A percentile compares a stretch with the other conserved stretches of the same genome.
These are phyloP conservation scores for Acronicta aceris DNA, from an alignment of 2,888 invertebrate genomes.

Conservation along the genomic window DNA sequence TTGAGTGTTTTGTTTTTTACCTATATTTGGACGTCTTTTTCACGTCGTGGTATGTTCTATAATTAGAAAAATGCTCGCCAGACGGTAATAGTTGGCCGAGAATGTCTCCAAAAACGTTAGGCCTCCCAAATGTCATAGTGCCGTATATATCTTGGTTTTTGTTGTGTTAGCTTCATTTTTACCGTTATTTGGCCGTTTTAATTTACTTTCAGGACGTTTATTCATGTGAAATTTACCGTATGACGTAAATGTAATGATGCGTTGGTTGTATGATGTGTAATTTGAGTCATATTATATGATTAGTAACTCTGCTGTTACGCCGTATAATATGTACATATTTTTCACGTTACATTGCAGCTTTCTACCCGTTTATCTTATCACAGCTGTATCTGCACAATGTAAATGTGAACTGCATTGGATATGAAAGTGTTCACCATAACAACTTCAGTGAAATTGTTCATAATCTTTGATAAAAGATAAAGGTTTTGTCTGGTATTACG, in stretches of 20 bases:
- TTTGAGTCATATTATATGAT: conserved; percentile 65
- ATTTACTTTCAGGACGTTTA: conserved; percentile 40
- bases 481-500: conserved; percentile 42
- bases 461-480: conserved; percentile 54
- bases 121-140: conserved; percentile 64
- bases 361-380: conserved; percentile 65
- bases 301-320: conserved; percentile 52
- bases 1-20: conserved; percentile 86
- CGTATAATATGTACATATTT: conserved; percentile 48
- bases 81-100: conserved; percentile 78
- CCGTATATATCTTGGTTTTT: conserved; percentile 59
- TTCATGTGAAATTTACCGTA: conserved; percentile 45
- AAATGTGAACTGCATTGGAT: conserved; percentile 52
- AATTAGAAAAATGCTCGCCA: conserved; percentile 82
- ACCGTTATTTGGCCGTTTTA: conserved; percentile 51
- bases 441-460: conserved; percentile 45
- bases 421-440: conserved; percentile 46
- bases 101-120: conserved; percentile 72
- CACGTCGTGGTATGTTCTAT: conserved; percentile 87
- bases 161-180: conserved; percentile 52
- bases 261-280: conserved; percentile 58
- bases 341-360: conserved; percentile 48
- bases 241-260: conserved; percentile 62
- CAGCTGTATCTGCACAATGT: conserved; percentile 51
- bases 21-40: conserved; percentile 85